Base-by-base conservation (phyloP, 2,888 invertebrate genomes). In the Ophion ventricosus region DNA sequence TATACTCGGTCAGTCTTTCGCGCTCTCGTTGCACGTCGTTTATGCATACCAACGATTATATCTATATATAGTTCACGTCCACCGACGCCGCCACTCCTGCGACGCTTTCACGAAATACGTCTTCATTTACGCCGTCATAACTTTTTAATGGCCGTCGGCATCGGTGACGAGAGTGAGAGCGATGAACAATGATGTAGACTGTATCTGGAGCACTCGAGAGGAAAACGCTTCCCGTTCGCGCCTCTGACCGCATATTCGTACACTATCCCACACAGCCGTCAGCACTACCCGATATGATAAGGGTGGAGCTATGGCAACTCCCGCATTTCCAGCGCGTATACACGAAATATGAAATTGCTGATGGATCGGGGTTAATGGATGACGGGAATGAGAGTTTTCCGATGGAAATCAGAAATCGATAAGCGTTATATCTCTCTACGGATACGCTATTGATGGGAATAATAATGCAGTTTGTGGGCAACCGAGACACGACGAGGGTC, bases 61-160 rank as follows among this genome's bases (percentile, higher is more conserved):
- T 40, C n/a, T 40, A 40, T 66, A 20, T 56, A 49, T 61, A 14
- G n/a, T 26, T 49, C 61, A 54, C 76, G 79, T 57, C 43, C 64
- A 63, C 67, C 66, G 54, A 25, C 59, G 43, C 61, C 69, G 26
- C 64, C 56, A 70, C 40, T 56, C 61, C 67, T 64, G 56, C 61
- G 76, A 72, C 77, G 80, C 77, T 82, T 82, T 67, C 82, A 72
- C 86, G 85, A 89, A 88, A 89, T 88, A 89, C 86, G 87, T 88
- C 88, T 88, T 90, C 88, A 89, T 89, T 90, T 90, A 88, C 86
- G 86, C 86, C 85, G 85, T 86, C 89, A 88, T 90, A 90, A 90
- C 90, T 90, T 90, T 90, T 90, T 90, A 90, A 90, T 89, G 89
- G 89, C 82, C 88, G 83, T 85, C 75, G 86, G 80, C 83, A 82